phyloP scores from a whole-genome alignment of 2,113 vertebrate species.

The Dryoscopus gambensis region DNA sequence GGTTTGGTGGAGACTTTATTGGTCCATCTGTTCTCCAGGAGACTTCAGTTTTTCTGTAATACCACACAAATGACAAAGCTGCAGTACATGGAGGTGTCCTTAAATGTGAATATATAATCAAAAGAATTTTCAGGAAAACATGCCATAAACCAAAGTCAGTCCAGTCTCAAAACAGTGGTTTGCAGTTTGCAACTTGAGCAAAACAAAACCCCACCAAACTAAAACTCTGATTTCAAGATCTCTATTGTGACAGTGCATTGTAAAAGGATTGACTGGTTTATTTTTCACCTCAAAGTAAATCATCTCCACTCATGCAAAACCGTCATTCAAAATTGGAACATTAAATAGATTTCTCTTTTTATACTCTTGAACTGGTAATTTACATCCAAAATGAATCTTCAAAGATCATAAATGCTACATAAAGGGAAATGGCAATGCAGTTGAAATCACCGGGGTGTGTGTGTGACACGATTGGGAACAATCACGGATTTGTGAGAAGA shows the following conservation, averaged over 20 bases:
- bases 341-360: neutral
- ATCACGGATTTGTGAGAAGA: neutral
- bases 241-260: neutral
- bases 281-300: slow-evolving; percentile 7
- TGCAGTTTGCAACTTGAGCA: neutral
- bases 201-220: neutral
- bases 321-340: neutral
- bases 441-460: neutral
- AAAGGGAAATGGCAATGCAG: neutral
- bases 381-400: neutral
- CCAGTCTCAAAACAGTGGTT: neutral
- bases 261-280: neutral
- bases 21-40: slow-evolving; percentile 33
- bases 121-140: neutral
- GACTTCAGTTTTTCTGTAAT: neutral
- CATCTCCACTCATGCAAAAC: neutral
- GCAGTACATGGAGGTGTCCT: neutral
- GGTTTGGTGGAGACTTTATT: neutral
- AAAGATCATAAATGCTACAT: neutral
- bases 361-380: neutral
- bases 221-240: neutral
- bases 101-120: neutral
- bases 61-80: neutral
- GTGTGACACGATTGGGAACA: neutral
- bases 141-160: neutral